A percentile compares a stretch with the other conserved stretches of the same genome.
These are phyloP conservation scores for Eristalinus sepulchralis DNA, from an alignment of 2,888 invertebrate species.

Conservation along the genomic window DNA sequence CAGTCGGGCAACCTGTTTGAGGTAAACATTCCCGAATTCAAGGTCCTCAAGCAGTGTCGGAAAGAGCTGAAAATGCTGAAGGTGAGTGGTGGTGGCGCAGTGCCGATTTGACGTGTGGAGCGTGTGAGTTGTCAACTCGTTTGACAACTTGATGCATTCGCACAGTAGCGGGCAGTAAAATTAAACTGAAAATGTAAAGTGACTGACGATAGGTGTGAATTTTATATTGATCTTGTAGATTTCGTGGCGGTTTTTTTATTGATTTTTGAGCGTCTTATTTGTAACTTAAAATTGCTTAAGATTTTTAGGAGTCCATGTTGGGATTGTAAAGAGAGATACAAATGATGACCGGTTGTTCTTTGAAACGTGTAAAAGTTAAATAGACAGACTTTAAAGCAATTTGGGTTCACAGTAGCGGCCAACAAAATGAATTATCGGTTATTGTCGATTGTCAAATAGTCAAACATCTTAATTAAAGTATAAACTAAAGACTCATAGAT, in stretches of 20 bases:
- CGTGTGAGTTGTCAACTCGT: background rate
- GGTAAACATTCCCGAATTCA: conserved; percentile 97
- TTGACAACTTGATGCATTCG: background rate
- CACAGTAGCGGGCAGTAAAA: background rate
- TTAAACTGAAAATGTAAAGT: background rate
- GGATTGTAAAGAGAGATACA: too few species aligned
- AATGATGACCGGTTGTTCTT: too few species aligned
- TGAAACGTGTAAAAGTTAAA: too few species aligned
- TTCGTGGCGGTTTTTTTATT: background rate
- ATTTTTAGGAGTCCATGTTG: too few species aligned
- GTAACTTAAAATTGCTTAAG: too few species aligned
- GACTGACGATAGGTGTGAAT: background rate
- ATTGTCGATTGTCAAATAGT: too few species aligned
- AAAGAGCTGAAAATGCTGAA: conserved; percentile 94
- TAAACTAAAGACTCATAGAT: too few species aligned
- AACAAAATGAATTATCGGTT: too few species aligned
- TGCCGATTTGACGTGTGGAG: background rate
- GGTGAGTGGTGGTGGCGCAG: conserved; percentile 81
- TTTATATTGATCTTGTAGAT: background rate
- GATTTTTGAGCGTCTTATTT: background rate
- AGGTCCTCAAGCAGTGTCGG: conserved; percentile 93
- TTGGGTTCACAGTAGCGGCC: too few species aligned
- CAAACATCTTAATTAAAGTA: too few species aligned
- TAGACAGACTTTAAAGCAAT: too few species aligned
- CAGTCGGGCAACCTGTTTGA: conserved; percentile 96